Evolutionary conservation across 2,888 invertebrate genomes (phyloP).

Genomic region (Tenthredo scrophulariae): DNA sequence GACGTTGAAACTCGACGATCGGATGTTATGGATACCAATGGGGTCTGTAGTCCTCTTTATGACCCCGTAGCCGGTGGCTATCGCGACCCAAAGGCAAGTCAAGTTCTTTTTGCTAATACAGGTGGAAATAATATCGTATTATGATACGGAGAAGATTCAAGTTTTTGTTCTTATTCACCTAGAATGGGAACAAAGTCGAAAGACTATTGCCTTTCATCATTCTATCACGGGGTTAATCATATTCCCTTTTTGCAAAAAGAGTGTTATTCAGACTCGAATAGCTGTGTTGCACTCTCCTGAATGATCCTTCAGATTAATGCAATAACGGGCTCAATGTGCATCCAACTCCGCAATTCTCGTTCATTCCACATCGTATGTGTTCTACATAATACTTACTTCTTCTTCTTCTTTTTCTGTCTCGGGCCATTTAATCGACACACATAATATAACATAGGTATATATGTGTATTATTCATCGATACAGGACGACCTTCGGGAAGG

Average conservation of each 20-base stretch:
- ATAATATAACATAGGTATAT: too few relatives aligned
- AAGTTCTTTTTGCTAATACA: background rate
- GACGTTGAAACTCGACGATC: constrained; percentile 65
- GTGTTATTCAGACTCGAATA: background rate
- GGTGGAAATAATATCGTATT: background rate
- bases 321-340: background rate
- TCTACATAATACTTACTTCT: background rate
- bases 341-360: background rate
- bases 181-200: background rate
- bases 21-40: constrained; percentile 59
- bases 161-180: background rate
- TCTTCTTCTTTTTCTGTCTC: background rate
- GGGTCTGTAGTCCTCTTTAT: constrained; percentile 43
- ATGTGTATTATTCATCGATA: background rate
- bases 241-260: background rate
- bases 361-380: background rate
- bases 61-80: constrained; percentile 48
- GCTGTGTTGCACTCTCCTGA: background rate
- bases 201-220: too few relatives aligned
- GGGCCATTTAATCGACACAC: background rate
- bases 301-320: background rate
- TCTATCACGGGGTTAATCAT: too few relatives aligned
- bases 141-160: background rate
- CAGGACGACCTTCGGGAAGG: constrained; percentile 64
- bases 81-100: constrained; percentile 42